Evolutionary conservation across 2,888 invertebrate species (phyloP).

Genomic region (Drosophila colorata): DNA sequence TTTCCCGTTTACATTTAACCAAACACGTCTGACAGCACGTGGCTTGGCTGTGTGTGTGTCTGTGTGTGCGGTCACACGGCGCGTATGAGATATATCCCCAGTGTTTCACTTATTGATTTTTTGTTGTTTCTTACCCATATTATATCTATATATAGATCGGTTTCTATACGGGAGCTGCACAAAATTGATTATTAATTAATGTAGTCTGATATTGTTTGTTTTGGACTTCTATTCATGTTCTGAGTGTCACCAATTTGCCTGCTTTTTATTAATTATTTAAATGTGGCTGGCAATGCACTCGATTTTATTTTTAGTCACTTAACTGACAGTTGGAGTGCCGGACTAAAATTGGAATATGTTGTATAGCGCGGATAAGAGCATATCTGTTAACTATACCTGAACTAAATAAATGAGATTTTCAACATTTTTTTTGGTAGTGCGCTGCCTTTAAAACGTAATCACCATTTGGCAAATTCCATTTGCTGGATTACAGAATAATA

Average conservation of each 20-base stretch:
- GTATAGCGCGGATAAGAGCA: too few species aligned
- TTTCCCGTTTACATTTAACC: not conserved
- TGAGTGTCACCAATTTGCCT: not conserved
- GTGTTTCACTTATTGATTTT: conserved; percentile 48
- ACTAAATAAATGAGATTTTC: not conserved
- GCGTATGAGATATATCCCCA: conserved; percentile 36
- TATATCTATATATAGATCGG: conserved; percentile 14
- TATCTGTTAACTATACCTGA: not conserved
- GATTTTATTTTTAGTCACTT: conserved; percentile 16
- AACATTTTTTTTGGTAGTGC: not conserved
- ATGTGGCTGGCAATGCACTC: not conserved
- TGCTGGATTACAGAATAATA: too few species aligned
- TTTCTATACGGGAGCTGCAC: conserved; percentile 16
- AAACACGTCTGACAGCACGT: conserved; percentile 5
- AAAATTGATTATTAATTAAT: conserved; percentile 51
- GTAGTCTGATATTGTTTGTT: conserved; percentile 1
- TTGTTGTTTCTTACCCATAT: not conserved
- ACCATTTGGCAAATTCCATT: too few species aligned
- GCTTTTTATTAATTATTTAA: not conserved
- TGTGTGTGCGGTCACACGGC: conserved; percentile 27
- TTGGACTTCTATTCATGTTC: not conserved
- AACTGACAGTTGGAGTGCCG: conserved; percentile 20
- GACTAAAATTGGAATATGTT: not conserved
- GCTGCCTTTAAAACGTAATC: too few species aligned
- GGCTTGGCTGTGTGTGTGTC: conserved; percentile 9